A percentile compares a stretch with the other conserved stretches of the same genome.
phyloP scores from a whole-genome alignment of 37 sponge, comb jelly and placozoan genomes.

The Crambe crambe region DNA sequence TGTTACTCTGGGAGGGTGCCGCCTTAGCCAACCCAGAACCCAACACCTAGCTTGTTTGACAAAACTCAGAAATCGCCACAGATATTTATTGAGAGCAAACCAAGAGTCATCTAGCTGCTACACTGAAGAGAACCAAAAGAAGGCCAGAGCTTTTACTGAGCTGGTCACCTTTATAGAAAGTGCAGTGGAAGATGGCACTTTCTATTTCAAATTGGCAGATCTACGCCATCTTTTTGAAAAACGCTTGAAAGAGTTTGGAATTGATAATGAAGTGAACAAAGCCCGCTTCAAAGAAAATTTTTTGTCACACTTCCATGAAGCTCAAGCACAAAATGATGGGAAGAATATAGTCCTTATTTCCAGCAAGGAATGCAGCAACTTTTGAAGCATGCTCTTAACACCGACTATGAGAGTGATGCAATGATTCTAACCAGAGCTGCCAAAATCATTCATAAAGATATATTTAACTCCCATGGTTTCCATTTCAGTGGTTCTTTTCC shows the following conservation, averaged over 20 bases:
- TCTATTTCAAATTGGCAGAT: slow-evolving; percentile 13
- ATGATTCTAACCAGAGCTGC: not conserved
- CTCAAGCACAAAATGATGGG: slow-evolving; percentile 32
- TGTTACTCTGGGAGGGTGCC: too few relatives aligned
- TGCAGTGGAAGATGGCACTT: slow-evolving; percentile 18
- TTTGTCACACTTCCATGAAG: slow-evolving; percentile 12
- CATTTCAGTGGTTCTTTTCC: slow-evolving; percentile 10
- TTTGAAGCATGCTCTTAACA: slow-evolving; percentile 10
- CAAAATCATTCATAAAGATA: slow-evolving; percentile 5
- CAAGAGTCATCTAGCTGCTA: not conserved
- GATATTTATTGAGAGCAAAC: slow-evolving; percentile 4
- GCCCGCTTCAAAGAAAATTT: slow-evolving; percentile 6
- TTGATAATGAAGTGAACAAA: not conserved
- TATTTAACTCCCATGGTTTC: not conserved
- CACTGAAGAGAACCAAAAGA: not conserved
- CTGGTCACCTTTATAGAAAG: slow-evolving; percentile 2
- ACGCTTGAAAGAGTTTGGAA: not conserved
- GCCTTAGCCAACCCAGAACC: too few relatives aligned
- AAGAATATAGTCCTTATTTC: slow-evolving; percentile 17
- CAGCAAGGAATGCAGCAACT: slow-evolving; percentile 34
- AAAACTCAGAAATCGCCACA: slow-evolving; percentile 10
- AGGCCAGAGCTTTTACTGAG: slow-evolving; percentile 22
- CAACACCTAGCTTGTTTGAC: slow-evolving; percentile 12
- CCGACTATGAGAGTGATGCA: slow-evolving; percentile 10
- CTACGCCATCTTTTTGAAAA: slow-evolving; percentile 12